phyloP scores from a whole-genome alignment of 1,140 invertebrate species.

The Aphelenchoides besseyi region DNA sequence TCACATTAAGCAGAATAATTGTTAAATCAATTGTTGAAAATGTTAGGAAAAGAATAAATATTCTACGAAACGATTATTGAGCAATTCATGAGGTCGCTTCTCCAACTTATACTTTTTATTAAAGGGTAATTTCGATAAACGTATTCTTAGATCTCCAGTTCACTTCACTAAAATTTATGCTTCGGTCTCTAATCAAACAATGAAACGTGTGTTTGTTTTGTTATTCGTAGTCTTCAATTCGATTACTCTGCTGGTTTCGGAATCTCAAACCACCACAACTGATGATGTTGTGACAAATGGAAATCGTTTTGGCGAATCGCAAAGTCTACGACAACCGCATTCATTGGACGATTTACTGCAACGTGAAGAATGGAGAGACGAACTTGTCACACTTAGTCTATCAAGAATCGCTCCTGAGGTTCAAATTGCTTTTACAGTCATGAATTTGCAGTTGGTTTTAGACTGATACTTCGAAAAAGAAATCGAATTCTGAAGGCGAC shows the following conservation, averaged over 20 bases:
- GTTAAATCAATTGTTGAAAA: background rate
- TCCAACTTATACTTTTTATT: background rate
- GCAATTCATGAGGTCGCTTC: background rate
- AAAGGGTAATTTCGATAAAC: background rate
- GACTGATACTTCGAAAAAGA: background rate
- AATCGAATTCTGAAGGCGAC: no score
- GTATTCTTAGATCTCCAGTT: no score
- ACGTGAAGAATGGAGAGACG: constrained; percentile 6
- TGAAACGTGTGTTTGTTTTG: background rate
- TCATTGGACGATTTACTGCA: constrained; percentile 1
- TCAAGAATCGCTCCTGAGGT: background rate
- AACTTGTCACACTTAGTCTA: background rate
- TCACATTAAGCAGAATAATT: constrained; percentile 18
- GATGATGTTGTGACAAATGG: background rate
- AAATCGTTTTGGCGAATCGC: background rate
- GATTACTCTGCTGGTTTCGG: background rate
- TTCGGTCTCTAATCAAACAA: no score
- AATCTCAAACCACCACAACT: background rate
- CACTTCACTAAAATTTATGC: no score
- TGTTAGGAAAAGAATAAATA: constrained; percentile 1
- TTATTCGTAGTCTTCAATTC: no score
- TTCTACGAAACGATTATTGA: background rate
- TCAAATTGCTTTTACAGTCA: background rate
- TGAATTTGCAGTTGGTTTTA: background rate
- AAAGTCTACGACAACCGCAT: background rate